phyloP scores from a whole-genome alignment of 2,888 invertebrate species.

The Cybosia mesomella region DNA sequence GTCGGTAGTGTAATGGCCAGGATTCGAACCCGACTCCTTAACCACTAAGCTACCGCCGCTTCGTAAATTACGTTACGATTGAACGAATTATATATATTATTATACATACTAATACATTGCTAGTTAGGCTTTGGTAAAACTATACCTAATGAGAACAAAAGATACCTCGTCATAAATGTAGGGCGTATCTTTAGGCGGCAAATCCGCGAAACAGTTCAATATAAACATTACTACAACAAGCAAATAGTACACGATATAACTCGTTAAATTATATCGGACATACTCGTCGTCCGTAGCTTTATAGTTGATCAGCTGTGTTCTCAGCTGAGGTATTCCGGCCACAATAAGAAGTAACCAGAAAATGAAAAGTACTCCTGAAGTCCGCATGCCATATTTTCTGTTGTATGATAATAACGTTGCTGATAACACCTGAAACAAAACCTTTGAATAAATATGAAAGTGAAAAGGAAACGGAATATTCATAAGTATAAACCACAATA shows the following conservation, averaged over 20 bases:
- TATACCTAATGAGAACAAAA: constrained; percentile 20
- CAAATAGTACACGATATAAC: constrained; percentile 93
- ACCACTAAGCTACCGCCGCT: too few species aligned
- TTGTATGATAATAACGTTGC: constrained; percentile 91
- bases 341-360: constrained; percentile 95
- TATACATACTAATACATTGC: too few species aligned
- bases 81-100: too few species aligned
- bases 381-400: constrained; percentile 93
- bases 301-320: constrained; percentile 85
- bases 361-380: constrained; percentile 95
- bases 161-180: constrained; percentile 89
- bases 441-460: not conserved
- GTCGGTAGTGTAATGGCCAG: too few species aligned
- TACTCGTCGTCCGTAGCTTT: constrained; percentile 78
- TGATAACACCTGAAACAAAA: constrained; percentile 88
- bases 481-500: too few species aligned
- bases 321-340: constrained; percentile 91
- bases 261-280: constrained; percentile 89
- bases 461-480: not conserved
- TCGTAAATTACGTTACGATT: too few species aligned
- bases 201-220: constrained; percentile 93
- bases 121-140: not conserved
- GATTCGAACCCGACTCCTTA: too few species aligned
- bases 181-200: constrained; percentile 89
- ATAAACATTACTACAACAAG: constrained; percentile 89